A percentile compares a stretch with the other conserved stretches of the same genome.
These are phyloP conservation scores for Saccostrea glomerata DNA, from an alignment of 1,140 invertebrate genomes.

Conservation along the genomic window DNA sequence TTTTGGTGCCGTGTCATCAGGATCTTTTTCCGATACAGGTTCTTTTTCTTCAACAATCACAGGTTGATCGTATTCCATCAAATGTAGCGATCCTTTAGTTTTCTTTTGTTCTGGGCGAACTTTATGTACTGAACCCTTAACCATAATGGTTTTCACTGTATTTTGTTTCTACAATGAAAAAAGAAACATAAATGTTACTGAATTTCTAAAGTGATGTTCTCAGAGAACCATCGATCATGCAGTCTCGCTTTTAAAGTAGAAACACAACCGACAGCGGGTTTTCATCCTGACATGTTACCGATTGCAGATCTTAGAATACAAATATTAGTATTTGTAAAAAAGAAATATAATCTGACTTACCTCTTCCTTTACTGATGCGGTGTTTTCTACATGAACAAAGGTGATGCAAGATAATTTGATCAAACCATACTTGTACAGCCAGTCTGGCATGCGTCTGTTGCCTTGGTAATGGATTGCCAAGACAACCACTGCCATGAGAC, in stretches of 20 bases:
- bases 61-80: background rate
- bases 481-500: slow-evolving; percentile 73
- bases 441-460: slow-evolving; percentile 66
- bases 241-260: too few relatives aligned
- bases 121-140: background rate
- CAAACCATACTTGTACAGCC: background rate
- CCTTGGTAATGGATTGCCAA: slow-evolving; percentile 82
- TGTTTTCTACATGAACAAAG: background rate
- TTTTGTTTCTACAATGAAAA: background rate
- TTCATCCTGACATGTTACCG: background rate
- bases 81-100: background rate
- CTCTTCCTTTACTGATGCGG: background rate
- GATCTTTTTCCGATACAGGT: background rate
- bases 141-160: background rate
- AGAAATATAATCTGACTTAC: background rate
- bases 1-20: slow-evolving; percentile 9
- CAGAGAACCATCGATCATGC: too few relatives aligned
- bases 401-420: slow-evolving; percentile 1
- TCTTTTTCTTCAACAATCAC: background rate
- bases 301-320: too few relatives aligned
- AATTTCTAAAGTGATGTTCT: too few relatives aligned
- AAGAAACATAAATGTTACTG: background rate
- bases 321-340: too few relatives aligned
- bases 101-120: background rate
- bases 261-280: too few relatives aligned